Evolutionary conservation across 2,113 vertebrate genomes (phyloP), one percentile per base, ranked within the genome.

Genomic region (Recurvirostra avosetta): DNA sequence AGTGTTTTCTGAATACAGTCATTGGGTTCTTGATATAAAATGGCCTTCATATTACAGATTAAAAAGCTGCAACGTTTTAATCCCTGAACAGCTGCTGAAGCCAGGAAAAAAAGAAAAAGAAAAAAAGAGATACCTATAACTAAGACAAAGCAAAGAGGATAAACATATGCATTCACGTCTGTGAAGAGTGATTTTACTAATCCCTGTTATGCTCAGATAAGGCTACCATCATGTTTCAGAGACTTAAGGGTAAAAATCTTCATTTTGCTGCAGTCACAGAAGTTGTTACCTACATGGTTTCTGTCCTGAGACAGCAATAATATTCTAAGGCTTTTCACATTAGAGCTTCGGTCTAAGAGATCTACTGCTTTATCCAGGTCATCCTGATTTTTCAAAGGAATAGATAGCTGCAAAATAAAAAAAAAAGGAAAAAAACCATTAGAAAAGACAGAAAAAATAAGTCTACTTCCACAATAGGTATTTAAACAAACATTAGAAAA

Each of bases 251-350:
- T 62, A 80, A 86, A 83, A 5, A 8, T 6, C 43, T 47, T 70
- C 62, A 18, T 68, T 76, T n/a, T 84, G n/a, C 27, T 63, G 86
- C 70, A 72, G 61, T n/a, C 29, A 61, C 8, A 88, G 36, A 71
- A 77, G 29, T 53, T 73, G 52, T 90, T 90, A 98, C 99, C 98
- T 93, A 99, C 99, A 71, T 99, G 99, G 94, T 98, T 98, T 96
- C 98, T 98, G 97, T 99, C 99, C 92, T 98, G 99, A 50, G 98
- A 98, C 80, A 99, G 98, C 90, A 99, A 97, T 77, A 99, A 97
- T 96, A 99, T 99, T 95, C 98, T 98, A 97, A 99, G 99, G 98
- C 99, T 99, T 98, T 99, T 99, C 99, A 99, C 99, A 97, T 98
- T 99, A 30, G 98, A 98, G 98, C 99, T 99, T 96, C 99, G 96